These are phyloP conservation scores for Nyctibius grandis DNA, from an alignment of 2,797 vertebrate species.

Conservation along the genomic window DNA sequence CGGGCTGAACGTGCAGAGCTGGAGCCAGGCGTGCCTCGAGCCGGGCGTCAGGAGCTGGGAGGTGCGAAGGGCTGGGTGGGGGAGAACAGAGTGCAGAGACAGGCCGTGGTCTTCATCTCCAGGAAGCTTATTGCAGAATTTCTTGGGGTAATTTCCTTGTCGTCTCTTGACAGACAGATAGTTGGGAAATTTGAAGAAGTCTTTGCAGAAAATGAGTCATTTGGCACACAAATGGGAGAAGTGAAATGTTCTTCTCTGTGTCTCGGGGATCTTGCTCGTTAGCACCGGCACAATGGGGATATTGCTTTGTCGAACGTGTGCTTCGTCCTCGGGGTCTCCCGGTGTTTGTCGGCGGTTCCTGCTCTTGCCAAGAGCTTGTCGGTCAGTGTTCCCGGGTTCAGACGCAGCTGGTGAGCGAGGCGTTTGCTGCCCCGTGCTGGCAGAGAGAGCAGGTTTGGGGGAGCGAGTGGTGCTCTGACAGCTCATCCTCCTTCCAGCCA, in stretches of 20 bases:
- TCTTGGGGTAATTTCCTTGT: background rate
- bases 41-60: background rate
- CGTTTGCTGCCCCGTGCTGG: fast-evolving
- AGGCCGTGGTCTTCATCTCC: background rate
- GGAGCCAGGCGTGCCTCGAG: background rate
- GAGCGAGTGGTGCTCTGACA: background rate
- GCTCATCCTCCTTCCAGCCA: background rate
- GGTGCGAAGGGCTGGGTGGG: background rate
- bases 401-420: background rate
- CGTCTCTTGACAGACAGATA: background rate
- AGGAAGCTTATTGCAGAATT: background rate
- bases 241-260: background rate
- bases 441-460: background rate
- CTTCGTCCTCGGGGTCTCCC: background rate
- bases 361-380: background rate
- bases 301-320: too few species aligned
- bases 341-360: background rate
- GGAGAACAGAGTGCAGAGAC: too few species aligned
- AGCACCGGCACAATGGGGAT: fast-evolving
- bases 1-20: background rate
- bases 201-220: background rate
- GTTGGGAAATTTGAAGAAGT: background rate
- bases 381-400: too few species aligned
- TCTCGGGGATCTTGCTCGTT: background rate
- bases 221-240: background rate